These are phyloP conservation scores for Perccottus glenii DNA, from an alignment of 2,113 vertebrate genomes.

Conservation along the genomic window DNA sequence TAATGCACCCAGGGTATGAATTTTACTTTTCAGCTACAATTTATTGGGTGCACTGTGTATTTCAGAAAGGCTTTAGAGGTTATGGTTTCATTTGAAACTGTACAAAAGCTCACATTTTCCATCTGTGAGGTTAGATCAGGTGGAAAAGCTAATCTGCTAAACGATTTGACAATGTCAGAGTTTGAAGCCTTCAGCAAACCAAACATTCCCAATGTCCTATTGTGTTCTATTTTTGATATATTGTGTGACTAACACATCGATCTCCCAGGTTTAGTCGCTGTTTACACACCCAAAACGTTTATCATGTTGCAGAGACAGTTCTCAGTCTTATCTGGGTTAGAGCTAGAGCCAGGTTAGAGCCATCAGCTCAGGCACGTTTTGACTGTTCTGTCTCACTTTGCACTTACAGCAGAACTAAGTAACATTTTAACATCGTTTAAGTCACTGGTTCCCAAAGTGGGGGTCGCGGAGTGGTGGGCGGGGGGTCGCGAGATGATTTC, in stretches of 20 bases:
- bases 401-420: background rate
- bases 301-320: slow-evolving; percentile 55
- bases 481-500: too few species aligned
- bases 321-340: slow-evolving; percentile 51
- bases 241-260: background rate
- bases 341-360: slow-evolving; percentile 11
- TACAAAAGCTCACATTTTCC: too few species aligned
- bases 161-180: background rate
- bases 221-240: background rate
- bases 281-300: slow-evolving; percentile 63
- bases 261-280: background rate
- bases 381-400: background rate
- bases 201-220: background rate
- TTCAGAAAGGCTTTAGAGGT: too few species aligned
- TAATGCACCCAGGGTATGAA: too few species aligned
- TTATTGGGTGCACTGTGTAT: too few species aligned
- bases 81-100: too few species aligned
- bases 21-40: too few species aligned
- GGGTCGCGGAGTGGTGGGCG: too few species aligned
- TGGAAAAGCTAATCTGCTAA: too few species aligned
- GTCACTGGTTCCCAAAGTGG: too few species aligned
- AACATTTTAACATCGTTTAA: too few species aligned
- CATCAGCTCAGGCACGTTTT: slow-evolving; percentile 57
- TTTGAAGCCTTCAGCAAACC: background rate
- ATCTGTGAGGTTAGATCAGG: too few species aligned